Conservation (phyloP, 2,797 vertebrate genomes). For the Chrysocyon brachyurus region DNA sequence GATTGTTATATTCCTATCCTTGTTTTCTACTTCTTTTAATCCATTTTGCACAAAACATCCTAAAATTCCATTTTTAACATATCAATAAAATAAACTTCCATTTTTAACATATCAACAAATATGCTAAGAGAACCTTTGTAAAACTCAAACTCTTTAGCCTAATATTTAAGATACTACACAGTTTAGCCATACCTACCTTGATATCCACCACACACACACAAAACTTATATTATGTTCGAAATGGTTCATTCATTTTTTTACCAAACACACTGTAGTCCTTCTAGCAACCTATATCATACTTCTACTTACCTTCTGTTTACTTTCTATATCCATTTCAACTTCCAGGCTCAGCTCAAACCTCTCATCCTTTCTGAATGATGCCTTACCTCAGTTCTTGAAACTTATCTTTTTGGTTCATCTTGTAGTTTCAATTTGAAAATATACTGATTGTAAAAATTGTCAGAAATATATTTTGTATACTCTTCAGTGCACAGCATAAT, state of each 20-base stretch:
- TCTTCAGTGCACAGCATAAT: background rate
- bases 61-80: background rate
- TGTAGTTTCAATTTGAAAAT: constrained; percentile 2
- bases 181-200: background rate
- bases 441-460: background rate
- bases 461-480: background rate
- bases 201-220: background rate
- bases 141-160: background rate
- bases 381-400: background rate
- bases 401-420: background rate
- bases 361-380: background rate
- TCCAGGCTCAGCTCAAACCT: background rate
- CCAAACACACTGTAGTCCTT: background rate
- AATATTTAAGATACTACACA: background rate
- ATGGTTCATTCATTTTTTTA: background rate
- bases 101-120: constrained; percentile 6
- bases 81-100: background rate
- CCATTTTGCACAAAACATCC: background rate
- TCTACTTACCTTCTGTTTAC: background rate
- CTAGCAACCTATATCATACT: background rate
- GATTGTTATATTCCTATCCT: background rate
- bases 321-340: background rate
- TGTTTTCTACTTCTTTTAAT: background rate
- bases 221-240: background rate
- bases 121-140: background rate